A percentile compares a stretch with the other conserved stretches of the same genome.
Evolutionary conservation across 2,797 vertebrate species (phyloP).

Genomic region (Hoplostethus atlanticus): DNA sequence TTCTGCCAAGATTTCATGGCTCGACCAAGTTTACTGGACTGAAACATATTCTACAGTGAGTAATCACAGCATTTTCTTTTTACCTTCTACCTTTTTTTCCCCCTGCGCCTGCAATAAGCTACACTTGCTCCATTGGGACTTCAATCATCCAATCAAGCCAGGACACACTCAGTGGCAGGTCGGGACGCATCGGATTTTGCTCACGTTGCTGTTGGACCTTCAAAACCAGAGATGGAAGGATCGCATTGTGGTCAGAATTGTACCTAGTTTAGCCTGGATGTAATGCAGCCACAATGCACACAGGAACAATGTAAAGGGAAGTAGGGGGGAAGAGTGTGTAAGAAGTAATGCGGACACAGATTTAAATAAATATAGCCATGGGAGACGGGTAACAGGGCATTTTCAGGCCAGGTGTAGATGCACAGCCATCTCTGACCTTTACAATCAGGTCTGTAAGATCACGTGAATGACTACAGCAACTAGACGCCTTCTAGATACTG

Average conservation of each 20-base stretch:
- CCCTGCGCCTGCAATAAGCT: not conserved
- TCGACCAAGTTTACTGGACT: conserved; percentile 29
- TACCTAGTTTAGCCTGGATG: not conserved
- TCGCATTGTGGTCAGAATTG: conserved; percentile 1
- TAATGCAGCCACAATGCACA: not conserved
- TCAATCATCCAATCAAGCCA: conserved; percentile 19
- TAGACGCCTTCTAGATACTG: not conserved
- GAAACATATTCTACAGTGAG: not conserved
- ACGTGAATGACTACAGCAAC: not conserved
- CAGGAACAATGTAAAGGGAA: not conserved
- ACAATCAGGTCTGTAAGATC: conserved; percentile 27
- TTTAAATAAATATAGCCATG: conserved; percentile 57
- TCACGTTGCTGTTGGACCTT: conserved; percentile 1
- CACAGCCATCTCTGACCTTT: conserved; percentile 8
- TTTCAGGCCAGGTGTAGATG: conserved; percentile 58
- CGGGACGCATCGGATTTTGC: not conserved
- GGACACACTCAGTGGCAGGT: conserved; percentile 7
- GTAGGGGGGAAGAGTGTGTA: not conserved
- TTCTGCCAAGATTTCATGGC: not conserved
- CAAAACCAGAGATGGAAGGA: conserved; percentile 17
- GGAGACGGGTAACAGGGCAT: conserved; percentile 51
- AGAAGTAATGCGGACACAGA: conserved; percentile 25
- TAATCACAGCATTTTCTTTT: not conserved
- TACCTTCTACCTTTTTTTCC: not conserved
- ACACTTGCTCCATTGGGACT: conserved; percentile 30